Evolutionary conservation across 2,113 vertebrate genomes (phyloP).

Genomic region (Eublepharis macularius): DNA sequence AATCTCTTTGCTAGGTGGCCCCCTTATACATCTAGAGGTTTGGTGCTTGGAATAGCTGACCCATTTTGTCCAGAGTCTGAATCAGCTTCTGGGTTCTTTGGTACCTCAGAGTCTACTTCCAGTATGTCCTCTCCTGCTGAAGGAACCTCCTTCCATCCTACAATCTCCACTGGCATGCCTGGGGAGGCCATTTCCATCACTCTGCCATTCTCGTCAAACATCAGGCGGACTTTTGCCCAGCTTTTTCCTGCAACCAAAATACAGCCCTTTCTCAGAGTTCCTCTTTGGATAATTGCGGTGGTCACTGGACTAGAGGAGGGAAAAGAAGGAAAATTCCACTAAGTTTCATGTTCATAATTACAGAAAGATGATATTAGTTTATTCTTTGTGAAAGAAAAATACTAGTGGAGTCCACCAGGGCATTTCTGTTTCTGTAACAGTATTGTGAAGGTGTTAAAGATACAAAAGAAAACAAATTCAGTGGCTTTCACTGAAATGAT

Average conservation of each 20-base stretch:
- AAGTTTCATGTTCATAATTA: conserved; percentile 18
- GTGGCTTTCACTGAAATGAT: background rate
- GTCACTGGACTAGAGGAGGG: conserved; percentile 78
- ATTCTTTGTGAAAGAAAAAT: background rate
- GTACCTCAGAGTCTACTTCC: conserved; percentile 95
- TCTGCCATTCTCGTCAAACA: conserved; percentile 88
- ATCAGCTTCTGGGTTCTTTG: background rate
- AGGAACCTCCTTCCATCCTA: conserved; percentile 93
- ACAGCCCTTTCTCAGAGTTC: conserved; percentile 85
- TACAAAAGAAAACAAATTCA: background rate
- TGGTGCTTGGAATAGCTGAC: background rate
- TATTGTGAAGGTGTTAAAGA: background rate
- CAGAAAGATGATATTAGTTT: background rate
- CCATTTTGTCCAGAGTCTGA: background rate
- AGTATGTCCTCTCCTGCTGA: conserved; percentile 90
- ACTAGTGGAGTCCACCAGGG: background rate
- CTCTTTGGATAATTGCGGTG: conserved; percentile 89
- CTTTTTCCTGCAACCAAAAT: conserved; percentile 88
- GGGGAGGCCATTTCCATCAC: conserved; percentile 78
- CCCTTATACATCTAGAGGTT: background rate
- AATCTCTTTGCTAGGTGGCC: background rate
- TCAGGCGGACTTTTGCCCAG: conserved; percentile 92
- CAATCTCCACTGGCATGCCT: conserved; percentile 85
- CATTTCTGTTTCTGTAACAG: background rate
- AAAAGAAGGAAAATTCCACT: conserved; percentile 15